These are phyloP conservation scores for Elanoides forficatus DNA, from an alignment of 2,113 vertebrate species.

Conservation along the genomic window DNA sequence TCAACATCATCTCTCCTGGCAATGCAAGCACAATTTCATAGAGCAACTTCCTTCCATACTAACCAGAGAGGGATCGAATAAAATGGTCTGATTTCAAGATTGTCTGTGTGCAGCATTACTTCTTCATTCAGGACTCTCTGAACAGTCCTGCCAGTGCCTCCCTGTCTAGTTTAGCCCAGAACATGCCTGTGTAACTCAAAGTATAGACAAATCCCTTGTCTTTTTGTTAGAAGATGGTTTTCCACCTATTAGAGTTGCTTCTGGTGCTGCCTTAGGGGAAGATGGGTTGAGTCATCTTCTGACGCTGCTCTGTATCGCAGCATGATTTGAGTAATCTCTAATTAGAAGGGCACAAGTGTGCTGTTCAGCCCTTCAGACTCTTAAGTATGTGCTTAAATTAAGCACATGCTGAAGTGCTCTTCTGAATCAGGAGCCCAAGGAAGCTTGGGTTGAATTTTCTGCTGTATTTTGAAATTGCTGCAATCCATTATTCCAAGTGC, in stretches of 20 bases:
- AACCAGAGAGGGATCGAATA: neutral
- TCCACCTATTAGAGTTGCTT: neutral
- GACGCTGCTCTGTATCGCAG: neutral
- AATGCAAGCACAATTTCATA: neutral
- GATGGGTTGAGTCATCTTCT: neutral
- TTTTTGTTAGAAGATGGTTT: neutral
- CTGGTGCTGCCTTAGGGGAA: neutral
- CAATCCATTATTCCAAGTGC: neutral
- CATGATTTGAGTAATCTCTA: neutral
- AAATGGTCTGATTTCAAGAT: neutral
- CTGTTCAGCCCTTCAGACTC: neutral
- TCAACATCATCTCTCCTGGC: neutral
- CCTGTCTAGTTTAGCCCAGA: neutral
- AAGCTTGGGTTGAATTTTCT: neutral
- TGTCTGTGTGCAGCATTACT: neutral
- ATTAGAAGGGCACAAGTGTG: neutral
- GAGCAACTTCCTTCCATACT: neutral
- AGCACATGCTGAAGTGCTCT: neutral
- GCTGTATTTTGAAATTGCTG: neutral
- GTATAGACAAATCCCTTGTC: neutral
- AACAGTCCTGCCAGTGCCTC: neutral
- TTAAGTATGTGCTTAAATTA: neutral
- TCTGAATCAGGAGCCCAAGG: neutral
- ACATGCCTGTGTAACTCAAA: neutral
- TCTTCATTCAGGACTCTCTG: neutral